A percentile compares a stretch with the other conserved stretches of the same genome.
These are phyloP conservation scores for Panagrolaimus sp. DNA, from an alignment of 1,140 invertebrate species.

Conservation along the genomic window DNA sequence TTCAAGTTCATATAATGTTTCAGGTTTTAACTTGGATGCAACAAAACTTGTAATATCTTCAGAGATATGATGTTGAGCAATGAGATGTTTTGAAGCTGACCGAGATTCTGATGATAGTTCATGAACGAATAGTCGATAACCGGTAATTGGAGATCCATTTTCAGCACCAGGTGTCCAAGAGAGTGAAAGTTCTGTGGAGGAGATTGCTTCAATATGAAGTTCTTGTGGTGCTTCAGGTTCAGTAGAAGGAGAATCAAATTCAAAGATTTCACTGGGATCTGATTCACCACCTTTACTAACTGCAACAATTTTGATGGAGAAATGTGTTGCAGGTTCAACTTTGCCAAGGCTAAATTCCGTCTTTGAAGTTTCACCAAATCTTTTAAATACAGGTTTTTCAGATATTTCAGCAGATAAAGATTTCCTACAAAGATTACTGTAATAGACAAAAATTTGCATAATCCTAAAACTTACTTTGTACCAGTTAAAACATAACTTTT, in stretches of 20 bases:
- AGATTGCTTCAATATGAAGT: slow-evolving; percentile 35
- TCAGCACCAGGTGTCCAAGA: slow-evolving; percentile 41
- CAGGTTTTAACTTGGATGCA: slow-evolving; percentile 15
- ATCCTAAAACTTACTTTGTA: slow-evolving; percentile 23
- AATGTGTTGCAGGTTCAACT: slow-evolving; percentile 43
- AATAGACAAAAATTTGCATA: too few relatives aligned
- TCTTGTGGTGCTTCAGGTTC: slow-evolving; percentile 34
- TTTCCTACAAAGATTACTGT: not conserved
- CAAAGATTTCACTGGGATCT: slow-evolving; percentile 33
- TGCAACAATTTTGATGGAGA: slow-evolving; percentile 42
- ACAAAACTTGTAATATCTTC: slow-evolving; percentile 18
- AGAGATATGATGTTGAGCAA: slow-evolving; percentile 6
- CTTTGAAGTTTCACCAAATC: slow-evolving; percentile 23
- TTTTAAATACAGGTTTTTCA: not conserved
- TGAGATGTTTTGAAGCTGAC: slow-evolving; percentile 13
- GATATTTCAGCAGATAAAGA: not conserved
- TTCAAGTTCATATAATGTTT: slow-evolving; percentile 31
- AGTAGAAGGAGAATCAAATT: slow-evolving; percentile 45
- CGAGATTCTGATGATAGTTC: not conserved
- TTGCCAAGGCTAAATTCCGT: slow-evolving; percentile 21
- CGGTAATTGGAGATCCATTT: slow-evolving; percentile 29
- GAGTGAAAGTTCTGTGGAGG: slow-evolving; percentile 28
- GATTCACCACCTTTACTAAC: slow-evolving; percentile 51
- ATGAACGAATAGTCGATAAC: slow-evolving; percentile 28
- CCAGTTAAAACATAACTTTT: slow-evolving; percentile 37